phyloP scores from a whole-genome alignment of 1,140 invertebrate species.

The Penaeus chinensis region DNA sequence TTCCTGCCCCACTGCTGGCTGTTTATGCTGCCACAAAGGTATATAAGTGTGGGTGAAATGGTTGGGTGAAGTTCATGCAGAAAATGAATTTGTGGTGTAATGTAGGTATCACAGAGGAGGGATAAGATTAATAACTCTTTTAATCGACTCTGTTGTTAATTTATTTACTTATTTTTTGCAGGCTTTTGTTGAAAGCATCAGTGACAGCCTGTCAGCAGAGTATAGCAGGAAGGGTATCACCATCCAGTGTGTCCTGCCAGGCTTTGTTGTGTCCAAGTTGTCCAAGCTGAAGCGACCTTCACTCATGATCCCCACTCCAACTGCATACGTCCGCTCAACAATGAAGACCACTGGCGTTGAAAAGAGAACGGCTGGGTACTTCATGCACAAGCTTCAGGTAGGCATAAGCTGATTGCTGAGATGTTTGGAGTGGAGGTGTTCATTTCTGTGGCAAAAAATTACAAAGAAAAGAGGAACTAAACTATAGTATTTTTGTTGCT shows the following conservation, averaged over 20 bases:
- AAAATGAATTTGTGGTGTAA: neutral
- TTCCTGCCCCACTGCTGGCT: conserved; percentile 84
- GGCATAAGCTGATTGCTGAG: neutral
- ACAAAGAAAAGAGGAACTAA: too few relatives aligned
- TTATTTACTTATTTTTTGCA: conserved; percentile 65
- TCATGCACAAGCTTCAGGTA: conserved; percentile 67
- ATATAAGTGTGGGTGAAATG: conserved; percentile 40
- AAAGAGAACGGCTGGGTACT: conserved; percentile 81
- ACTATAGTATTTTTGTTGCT: too few relatives aligned
- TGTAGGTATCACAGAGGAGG: neutral
- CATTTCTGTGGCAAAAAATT: too few relatives aligned
- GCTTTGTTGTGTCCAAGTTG: conserved; percentile 94
- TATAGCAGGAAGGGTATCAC: conserved; percentile 82
- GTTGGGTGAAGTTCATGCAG: neutral
- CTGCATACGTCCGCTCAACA: conserved; percentile 81
- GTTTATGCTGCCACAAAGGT: conserved; percentile 93
- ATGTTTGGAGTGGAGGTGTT: too few relatives aligned
- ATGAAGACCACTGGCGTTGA: conserved; percentile 82
- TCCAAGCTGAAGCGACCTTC: conserved; percentile 84
- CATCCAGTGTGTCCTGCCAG: conserved; percentile 87
- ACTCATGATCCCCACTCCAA: conserved; percentile 82
- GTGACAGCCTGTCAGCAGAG: conserved; percentile 82
- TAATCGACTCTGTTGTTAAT: conserved; percentile 9
- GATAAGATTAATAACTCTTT: neutral
- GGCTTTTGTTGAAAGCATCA: conserved; percentile 89